Conservation (phyloP, 2,113 vertebrate species). For the Sebastes schlegelii region DNA sequence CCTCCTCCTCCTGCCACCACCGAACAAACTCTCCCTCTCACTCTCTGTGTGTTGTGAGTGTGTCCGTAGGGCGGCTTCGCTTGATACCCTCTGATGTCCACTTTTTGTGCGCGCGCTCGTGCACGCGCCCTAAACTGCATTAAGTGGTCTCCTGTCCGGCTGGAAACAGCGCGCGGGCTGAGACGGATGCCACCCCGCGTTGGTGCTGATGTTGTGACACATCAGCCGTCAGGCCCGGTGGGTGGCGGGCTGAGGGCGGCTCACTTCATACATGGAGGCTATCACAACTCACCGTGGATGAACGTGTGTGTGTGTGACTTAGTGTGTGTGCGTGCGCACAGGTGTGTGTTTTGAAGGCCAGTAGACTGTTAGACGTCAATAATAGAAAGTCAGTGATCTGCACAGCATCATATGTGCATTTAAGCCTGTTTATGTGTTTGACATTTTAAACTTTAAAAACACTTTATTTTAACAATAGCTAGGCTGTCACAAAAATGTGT, state of each 20-base stretch:
- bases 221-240: conserved; percentile 32
- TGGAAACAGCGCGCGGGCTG: conserved; percentile 13
- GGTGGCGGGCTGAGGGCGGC: conserved; percentile 11
- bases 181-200: conserved; percentile 43
- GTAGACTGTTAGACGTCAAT: conserved; percentile 16
- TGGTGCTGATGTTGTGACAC: conserved; percentile 57
- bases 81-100: conserved; percentile 19
- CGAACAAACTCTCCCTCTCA: not conserved
- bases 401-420: not conserved
- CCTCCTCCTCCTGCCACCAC: not conserved
- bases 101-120: not conserved
- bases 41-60: conserved; percentile 1
- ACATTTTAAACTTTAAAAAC: not conserved
- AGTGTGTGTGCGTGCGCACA: conserved; percentile 2
- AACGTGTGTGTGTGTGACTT: not conserved
- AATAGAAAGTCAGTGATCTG: not conserved
- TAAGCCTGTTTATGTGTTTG: not conserved
- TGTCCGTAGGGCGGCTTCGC: conserved; percentile 29
- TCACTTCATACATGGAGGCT: conserved; percentile 37
- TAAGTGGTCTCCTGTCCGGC: conserved; percentile 22
- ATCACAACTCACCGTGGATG: conserved; percentile 3
- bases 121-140: conserved; percentile 16
- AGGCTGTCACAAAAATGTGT: not conserved
- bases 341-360: not conserved
- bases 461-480: not conserved